phyloP scores from a whole-genome alignment of 1,140 invertebrate species.

The Drosophila parabipectinata region DNA sequence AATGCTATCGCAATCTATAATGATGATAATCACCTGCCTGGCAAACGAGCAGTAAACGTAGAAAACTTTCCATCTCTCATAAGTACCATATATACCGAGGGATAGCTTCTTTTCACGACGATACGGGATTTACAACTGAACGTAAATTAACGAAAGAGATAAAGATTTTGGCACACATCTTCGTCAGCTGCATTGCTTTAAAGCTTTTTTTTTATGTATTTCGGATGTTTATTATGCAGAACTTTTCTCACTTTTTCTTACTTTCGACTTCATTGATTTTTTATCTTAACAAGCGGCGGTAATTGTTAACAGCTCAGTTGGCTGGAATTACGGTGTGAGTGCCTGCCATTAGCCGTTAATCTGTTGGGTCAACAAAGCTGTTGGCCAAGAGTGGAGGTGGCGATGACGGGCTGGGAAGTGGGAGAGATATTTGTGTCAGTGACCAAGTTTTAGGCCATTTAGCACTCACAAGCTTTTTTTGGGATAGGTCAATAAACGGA shows the following conservation, averaged over 20 bases:
- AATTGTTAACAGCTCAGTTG: constrained; percentile 54
- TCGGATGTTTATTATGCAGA: constrained; percentile 64
- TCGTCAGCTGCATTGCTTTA: constrained; percentile 9
- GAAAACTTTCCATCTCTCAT: constrained; percentile 12
- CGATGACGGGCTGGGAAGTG: background rate
- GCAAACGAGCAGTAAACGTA: constrained; percentile 43
- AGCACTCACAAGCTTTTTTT: constrained; percentile 59
- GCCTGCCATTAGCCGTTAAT: constrained; percentile 70
- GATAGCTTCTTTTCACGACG: constrained; percentile 10
- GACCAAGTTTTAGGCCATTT: constrained; percentile 65
- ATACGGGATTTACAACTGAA: constrained; percentile 47
- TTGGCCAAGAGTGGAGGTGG: constrained; percentile 2
- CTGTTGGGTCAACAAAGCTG: constrained; percentile 68
- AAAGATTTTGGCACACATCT: constrained; percentile 16
- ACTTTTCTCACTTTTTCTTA: constrained; percentile 42
- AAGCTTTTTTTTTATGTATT: constrained; percentile 37
- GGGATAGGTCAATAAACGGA: constrained; percentile 66
- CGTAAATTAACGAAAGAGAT: constrained; percentile 7
- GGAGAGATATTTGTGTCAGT: constrained; percentile 50
- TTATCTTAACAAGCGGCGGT: constrained; percentile 59
- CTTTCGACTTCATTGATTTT: constrained; percentile 29
- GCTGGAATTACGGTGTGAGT: constrained; percentile 27
- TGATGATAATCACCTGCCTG: constrained; percentile 72
- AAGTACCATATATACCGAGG: background rate
- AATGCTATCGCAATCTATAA: constrained; percentile 27